Base-by-base conservation (phyloP, 2,888 invertebrate species). In the Tanytarsus gracilentus region DNA sequence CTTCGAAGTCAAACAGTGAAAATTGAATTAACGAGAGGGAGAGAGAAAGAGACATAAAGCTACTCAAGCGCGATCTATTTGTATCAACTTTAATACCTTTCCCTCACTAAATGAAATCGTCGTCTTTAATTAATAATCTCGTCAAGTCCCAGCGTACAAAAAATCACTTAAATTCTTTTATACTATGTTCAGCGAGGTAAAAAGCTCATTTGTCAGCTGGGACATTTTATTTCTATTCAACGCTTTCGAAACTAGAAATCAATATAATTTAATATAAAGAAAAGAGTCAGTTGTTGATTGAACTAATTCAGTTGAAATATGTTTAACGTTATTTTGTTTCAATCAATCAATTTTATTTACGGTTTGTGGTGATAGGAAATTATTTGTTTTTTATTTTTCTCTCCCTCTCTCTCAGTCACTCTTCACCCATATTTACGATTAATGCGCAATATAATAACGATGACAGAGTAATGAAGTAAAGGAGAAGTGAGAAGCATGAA, bases 341-440 rank as follows among this genome's bases (percentile, higher is more conserved):
- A 58, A 58, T 58, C 58, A 58, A 58, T 58, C 58, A 58, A 58
- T 58, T 44, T 58, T 30, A 58, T 58, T 58, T n/a, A n/a, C n/a
- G n/a, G 48, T 58, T 58, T 30, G 48, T 30, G 48, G 40, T 27
- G 55, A 58, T 58, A 26, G 29, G 48, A 23, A 25, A 26, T 11
- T 26, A 55, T 25, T 23, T 23, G 26, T 26, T 55, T 55, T 23
- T 55, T 21, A 23, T 23, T 39, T 25, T 14, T 36, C 16, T 36
- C 36, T n/a, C n/a, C n/a, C n/a, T n/a, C n/a, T n/a, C n/a, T n/a
- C n/a, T n/a, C n/a, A n/a, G n/a, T n/a, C n/a, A n/a, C n/a, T n/a
- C n/a, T n/a, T n/a, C n/a, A n/a, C n/a, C n/a, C n/a, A n/a, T n/a
- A n/a, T n/a, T n/a, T n/a, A n/a, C n/a, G n/a, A 44, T 44, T 44